Base-by-base conservation (phyloP, 2,888 invertebrate genomes). In the Rhyacophila evoluta region DNA sequence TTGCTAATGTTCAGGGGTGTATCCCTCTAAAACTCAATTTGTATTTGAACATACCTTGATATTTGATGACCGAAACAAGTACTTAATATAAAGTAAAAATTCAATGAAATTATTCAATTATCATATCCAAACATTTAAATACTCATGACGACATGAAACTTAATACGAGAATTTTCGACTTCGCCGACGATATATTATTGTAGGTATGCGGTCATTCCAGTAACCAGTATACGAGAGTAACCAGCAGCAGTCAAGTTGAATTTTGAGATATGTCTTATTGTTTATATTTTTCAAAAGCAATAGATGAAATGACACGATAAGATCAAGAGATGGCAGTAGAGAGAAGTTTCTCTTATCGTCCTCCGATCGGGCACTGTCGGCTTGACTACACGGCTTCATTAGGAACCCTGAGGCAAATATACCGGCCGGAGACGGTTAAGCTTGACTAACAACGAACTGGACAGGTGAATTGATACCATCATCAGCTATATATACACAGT, bases 231-330 rank as follows among this genome's bases (percentile, higher is more conserved):
- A n/a, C 19, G 19, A 25, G 55, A 55, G 55, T 55, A 10, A 55
- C 12, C 15, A 15, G 15, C 39, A 39, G 15, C 39, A 55, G 55
- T 55, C 55, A 55, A 55, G 55, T 55, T 55, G 55, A 55, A 55
- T 55, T 55, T 55, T 55, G 55, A 55, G 55, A 55, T 55, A 55
- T 55, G 55, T 55, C 55, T 55, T 55, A 55, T 55, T 55, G 55
- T 55, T 55, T 55, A 55, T 55, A 55, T 55, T 55, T 55, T 55
- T 55, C 55, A 55, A 55, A 55, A 25, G 55, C 55, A 55, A 55
- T 55, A 55, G 55, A 55, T 55, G 55, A 55, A 55, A 55, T 55
- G 55, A 55, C 55, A 55, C 55, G 55, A 55, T 55, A 55, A 55
- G 55, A 55, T 55, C 55, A 55, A 55, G 55, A 55, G 55, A 55